Evolutionary conservation across 1,140 invertebrate species (phyloP).

Genomic region (Trichonephila inaurata): DNA sequence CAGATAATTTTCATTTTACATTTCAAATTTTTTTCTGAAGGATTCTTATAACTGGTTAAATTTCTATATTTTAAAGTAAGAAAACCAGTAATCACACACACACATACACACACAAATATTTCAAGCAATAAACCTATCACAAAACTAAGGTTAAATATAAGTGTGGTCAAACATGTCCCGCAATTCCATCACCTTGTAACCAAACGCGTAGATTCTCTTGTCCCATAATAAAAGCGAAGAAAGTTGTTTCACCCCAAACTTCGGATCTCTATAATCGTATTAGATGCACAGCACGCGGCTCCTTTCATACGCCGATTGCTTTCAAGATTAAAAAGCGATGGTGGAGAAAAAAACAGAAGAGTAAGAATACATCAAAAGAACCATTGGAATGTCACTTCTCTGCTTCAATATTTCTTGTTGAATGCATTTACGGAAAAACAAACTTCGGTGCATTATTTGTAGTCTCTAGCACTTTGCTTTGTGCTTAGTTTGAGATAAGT

Average conservation of each 20-base stretch:
- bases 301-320: constrained; percentile 60
- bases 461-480: neutral
- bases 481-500: constrained; percentile 25
- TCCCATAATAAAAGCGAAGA: neutral
- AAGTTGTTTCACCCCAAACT: constrained; percentile 33
- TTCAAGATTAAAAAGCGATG: constrained; percentile 64
- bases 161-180: neutral
- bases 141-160: neutral
- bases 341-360: neutral
- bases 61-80: no score
- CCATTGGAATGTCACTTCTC: constrained; percentile 52
- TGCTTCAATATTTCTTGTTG: constrained; percentile 54
- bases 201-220: neutral
- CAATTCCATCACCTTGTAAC: neutral
- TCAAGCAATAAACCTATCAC: no score
- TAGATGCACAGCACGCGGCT: constrained; percentile 41
- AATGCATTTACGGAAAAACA: constrained; percentile 56
- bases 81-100: no score
- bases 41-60: no score
- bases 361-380: constrained; percentile 26
- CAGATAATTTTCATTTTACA: no score
- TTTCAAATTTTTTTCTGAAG: no score
- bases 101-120: no score
- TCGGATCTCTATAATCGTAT: constrained; percentile 48
- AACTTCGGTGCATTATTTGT: constrained; percentile 47